These are phyloP conservation scores for Antrozous pallidus DNA, from an alignment of 2,797 vertebrate genomes.

Conservation along the genomic window DNA sequence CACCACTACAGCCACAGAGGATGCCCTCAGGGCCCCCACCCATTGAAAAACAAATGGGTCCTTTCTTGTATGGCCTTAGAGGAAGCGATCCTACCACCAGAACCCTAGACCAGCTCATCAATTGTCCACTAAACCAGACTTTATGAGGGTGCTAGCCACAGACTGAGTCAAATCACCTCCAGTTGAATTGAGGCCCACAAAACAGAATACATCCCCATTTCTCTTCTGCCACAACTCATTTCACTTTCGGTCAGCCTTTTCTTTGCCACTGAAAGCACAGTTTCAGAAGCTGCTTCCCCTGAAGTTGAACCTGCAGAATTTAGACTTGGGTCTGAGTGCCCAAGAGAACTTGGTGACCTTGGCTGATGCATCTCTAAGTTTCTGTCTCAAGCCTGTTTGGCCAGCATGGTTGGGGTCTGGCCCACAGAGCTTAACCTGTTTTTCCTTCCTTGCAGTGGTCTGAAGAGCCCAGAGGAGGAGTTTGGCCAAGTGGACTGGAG, in stretches of 20 bases:
- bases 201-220: not conserved
- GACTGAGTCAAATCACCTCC: not conserved
- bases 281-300: not conserved
- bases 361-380: not conserved
- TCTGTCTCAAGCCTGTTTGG: slow-evolving; percentile 6
- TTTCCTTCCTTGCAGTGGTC: slow-evolving; percentile 78
- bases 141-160: not conserved
- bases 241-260: not conserved
- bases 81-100: not conserved
- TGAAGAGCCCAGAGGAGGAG: slow-evolving; percentile 69
- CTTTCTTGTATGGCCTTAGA: not conserved
- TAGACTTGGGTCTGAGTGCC: not conserved
- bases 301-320: not conserved
- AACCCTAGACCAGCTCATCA: not conserved
- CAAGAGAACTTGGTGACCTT: not conserved
- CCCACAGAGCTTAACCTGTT: not conserved
- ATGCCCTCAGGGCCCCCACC: not conserved
- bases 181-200: not conserved
- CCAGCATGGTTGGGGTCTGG: not conserved
- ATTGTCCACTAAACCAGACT: not conserved
- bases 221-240: not conserved
- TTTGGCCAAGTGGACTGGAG: not conserved
- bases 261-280: not conserved
- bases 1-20: not conserved
- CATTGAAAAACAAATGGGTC: not conserved